These are phyloP conservation scores for Epicampocera succincta DNA, from an alignment of 2,888 invertebrate species.

Conservation along the genomic window DNA sequence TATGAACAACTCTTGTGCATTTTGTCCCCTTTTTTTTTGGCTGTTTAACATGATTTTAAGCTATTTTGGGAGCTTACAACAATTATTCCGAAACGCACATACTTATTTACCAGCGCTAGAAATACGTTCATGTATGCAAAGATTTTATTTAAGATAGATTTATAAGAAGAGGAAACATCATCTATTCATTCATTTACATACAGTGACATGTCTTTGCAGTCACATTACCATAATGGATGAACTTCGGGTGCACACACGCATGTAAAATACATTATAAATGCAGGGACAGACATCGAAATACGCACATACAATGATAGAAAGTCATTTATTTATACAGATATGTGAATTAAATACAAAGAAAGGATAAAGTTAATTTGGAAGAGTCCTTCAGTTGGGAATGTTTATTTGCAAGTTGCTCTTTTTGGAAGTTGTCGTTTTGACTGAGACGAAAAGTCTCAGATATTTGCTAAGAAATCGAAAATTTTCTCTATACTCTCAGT, in stretches of 20 bases:
- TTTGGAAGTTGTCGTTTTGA: no score
- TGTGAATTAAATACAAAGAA: background rate
- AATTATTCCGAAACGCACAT: background rate
- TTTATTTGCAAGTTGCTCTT: background rate
- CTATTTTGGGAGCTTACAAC: conserved; percentile 28
- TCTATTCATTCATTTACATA: conserved; percentile 54
- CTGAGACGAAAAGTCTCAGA: no score
- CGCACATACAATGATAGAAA: background rate
- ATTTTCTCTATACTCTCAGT: no score
- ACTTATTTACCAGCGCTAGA: background rate
- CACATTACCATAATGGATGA: conserved; percentile 78
- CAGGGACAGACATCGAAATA: conserved; percentile 62
- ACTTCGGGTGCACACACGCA: conserved; percentile 75
- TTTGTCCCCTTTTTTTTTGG: no score
- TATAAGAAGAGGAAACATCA: conserved; percentile 37
- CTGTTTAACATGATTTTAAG: conserved; percentile 47
- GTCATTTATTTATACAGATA: conserved; percentile 7
- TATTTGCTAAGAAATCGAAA: no score
- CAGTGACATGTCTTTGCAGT: conserved; percentile 61
- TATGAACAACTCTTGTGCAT: background rate
- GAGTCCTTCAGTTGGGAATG: background rate
- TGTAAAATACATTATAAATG: conserved; percentile 73
- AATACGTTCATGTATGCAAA: background rate
- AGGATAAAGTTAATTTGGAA: background rate
- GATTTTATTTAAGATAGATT: conserved; percentile 2